Conservation (phyloP, 2,888 invertebrate genomes). For the Hydrotaea diabolus region DNA sequence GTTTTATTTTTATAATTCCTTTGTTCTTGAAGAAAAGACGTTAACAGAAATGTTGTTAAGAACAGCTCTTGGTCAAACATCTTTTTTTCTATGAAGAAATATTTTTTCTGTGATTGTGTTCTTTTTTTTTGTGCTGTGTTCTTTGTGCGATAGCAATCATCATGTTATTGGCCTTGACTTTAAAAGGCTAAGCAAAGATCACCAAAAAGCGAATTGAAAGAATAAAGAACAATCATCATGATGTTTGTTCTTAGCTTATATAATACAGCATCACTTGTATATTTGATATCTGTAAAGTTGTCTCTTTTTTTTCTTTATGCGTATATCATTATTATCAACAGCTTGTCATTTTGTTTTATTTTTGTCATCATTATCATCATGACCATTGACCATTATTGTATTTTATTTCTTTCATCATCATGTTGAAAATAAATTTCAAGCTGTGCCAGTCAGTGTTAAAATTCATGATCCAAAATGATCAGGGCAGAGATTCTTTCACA, state of each 20-base stretch:
- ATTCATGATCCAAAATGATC: neutral
- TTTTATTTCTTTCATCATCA: neutral
- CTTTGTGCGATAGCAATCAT: slow-evolving; percentile 26
- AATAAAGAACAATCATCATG: neutral
- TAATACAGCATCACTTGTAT: neutral
- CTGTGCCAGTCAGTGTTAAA: too few species aligned
- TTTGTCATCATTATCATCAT: neutral
- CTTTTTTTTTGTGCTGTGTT: neutral
- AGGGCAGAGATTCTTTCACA: neutral
- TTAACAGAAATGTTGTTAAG: neutral
- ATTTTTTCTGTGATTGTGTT: too few species aligned
- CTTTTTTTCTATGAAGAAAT: too few species aligned
- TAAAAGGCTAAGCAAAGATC: slow-evolving; percentile 31
- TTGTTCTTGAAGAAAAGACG: neutral
- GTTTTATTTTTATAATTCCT: too few species aligned
- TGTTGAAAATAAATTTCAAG: neutral
- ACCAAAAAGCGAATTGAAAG: neutral
- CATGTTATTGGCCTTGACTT: slow-evolving; percentile 63
- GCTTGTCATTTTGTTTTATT: neutral
- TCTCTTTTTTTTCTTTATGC: neutral
- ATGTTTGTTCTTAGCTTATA: neutral
- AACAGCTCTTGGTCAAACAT: neutral
- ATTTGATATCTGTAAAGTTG: neutral
- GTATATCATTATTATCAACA: neutral
- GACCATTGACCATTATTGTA: neutral